Evolutionary conservation across 2,113 vertebrate genomes (phyloP).

Genomic region (Grallaria varia): DNA sequence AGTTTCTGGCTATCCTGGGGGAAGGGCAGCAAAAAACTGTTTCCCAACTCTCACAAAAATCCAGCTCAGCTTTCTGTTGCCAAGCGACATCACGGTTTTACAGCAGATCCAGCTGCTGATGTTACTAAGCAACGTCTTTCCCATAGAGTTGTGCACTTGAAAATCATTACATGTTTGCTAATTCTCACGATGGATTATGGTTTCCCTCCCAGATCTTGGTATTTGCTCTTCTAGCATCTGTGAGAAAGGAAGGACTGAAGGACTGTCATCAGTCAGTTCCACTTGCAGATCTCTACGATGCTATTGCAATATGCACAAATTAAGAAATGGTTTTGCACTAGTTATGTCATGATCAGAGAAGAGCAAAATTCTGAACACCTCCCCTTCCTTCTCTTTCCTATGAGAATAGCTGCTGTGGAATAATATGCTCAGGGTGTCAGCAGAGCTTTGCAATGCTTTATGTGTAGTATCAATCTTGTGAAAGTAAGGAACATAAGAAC

Average conservation of each 20-base stretch:
- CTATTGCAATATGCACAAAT: background rate
- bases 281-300: background rate
- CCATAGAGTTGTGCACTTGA: background rate
- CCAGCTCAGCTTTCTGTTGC: constrained; percentile 22
- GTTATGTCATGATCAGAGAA: background rate
- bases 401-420: background rate
- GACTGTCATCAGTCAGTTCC: accelerated
- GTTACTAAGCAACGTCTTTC: constrained; percentile 30
- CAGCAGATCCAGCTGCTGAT: constrained; percentile 17
- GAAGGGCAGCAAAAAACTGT: background rate
- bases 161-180: background rate
- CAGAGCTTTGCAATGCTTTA: background rate
- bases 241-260: background rate
- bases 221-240: background rate
- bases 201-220: background rate
- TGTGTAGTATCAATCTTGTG: background rate
- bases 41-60: background rate
- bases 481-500: background rate
- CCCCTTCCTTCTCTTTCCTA: background rate
- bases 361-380: background rate
- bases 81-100: background rate
- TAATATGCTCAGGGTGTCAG: background rate
- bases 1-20: background rate
- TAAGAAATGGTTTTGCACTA: background rate
- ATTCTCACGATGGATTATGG: background rate